These are phyloP conservation scores for Zaprionus camerounensis DNA, from an alignment of 1,140 invertebrate genomes.

Conservation along the genomic window DNA sequence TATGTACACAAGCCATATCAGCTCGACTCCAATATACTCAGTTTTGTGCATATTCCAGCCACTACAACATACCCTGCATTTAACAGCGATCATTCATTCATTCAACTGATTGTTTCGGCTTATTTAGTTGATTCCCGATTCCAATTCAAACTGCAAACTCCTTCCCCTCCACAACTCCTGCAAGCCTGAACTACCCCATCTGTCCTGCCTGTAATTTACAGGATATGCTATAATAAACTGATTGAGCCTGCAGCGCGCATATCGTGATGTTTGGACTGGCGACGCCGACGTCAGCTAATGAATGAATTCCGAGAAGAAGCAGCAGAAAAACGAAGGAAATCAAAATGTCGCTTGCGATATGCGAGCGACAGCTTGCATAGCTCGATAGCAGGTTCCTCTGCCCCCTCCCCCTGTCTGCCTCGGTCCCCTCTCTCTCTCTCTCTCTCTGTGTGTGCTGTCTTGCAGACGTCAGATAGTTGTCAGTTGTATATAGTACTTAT, in stretches of 20 bases:
- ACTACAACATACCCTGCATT: background rate
- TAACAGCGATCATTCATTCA: background rate
- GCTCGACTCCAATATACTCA: background rate
- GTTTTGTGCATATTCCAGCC: too few relatives aligned
- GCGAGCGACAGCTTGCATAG: constrained; percentile 14
- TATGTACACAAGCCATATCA: background rate
- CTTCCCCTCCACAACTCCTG: background rate
- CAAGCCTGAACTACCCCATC: too few relatives aligned
- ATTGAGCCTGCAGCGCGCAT: constrained; percentile 37
- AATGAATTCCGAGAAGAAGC: constrained; percentile 48
- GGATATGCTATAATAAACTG: constrained; percentile 28
- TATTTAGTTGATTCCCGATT: background rate
- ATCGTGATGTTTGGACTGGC: constrained; percentile 56
- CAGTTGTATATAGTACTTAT: constrained; percentile 12
- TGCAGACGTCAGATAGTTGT: constrained; percentile 3
- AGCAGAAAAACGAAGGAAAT: constrained; percentile 19
- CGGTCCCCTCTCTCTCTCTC: background rate
- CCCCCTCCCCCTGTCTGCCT: background rate
- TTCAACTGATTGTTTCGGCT: background rate
- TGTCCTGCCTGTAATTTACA: background rate
- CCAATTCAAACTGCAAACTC: background rate
- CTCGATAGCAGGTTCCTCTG: background rate
- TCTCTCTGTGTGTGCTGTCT: background rate
- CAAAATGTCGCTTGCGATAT: constrained; percentile 43
- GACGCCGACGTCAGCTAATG: constrained; percentile 56